A percentile compares a stretch with the other conserved stretches of the same genome.
Conservation (phyloP, 2,113 vertebrate genomes). For the Vicugna pacos region DNA sequence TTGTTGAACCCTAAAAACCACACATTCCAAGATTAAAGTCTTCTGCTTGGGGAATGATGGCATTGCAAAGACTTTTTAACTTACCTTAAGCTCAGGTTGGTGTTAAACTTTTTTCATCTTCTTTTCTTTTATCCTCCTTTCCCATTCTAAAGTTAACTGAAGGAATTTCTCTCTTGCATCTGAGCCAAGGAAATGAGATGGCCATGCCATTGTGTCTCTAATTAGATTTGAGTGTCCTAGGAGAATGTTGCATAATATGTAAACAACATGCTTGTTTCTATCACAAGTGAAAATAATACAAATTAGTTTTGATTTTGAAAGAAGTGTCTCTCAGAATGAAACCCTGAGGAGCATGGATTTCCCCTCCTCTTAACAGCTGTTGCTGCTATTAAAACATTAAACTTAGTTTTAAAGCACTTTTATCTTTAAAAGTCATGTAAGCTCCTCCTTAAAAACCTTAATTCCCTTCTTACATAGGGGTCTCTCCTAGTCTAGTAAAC, state of each 20-base stretch:
- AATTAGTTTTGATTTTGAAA: neutral
- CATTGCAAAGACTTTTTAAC: neutral
- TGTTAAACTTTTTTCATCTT: slow-evolving; percentile 19
- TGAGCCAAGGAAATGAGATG: slow-evolving; percentile 19
- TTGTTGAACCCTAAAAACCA: neutral
- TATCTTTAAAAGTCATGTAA: slow-evolving; percentile 10
- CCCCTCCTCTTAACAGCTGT: slow-evolving; percentile 8
- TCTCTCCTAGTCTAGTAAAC: neutral
- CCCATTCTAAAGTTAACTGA: slow-evolving; percentile 6
- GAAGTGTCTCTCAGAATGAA: neutral
- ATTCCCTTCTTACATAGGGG: neutral
- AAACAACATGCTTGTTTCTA: slow-evolving; percentile 18
- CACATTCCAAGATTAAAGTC: neutral
- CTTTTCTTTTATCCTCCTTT: neutral
- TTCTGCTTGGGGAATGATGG: neutral
- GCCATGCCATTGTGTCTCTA: neutral
- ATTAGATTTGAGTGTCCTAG: slow-evolving; percentile 9
- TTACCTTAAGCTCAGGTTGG: neutral
- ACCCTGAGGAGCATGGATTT: neutral
- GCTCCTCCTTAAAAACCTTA: slow-evolving; percentile 1
- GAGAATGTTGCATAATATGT: slow-evolving; percentile 28
- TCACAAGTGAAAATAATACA: slow-evolving; percentile 44
- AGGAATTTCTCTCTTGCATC: neutral
- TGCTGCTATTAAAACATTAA: slow-evolving; percentile 21
- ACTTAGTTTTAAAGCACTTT: slow-evolving; percentile 35